Conservation (phyloP, 1,140 invertebrate genomes). For the Trachelipus rathkii region DNA sequence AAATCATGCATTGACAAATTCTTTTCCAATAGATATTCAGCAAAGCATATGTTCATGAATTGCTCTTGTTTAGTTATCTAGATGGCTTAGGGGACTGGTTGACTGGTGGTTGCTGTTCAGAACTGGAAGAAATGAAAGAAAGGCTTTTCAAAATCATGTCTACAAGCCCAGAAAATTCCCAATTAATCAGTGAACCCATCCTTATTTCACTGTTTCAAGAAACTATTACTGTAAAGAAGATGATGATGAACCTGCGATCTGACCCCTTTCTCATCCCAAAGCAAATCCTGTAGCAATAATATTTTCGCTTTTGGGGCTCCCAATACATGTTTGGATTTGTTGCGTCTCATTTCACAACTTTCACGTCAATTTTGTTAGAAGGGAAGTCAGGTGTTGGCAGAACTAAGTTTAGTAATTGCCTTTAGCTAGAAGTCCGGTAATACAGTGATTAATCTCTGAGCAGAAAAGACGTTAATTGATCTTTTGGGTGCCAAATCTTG, state of each 20-base stretch:
- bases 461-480: slow-evolving; percentile 96
- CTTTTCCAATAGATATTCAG: slow-evolving; percentile 37
- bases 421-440: slow-evolving; percentile 75
- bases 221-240: slow-evolving; percentile 26
- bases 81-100: slow-evolving; percentile 70
- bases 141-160: slow-evolving; percentile 29
- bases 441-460: slow-evolving; percentile 93
- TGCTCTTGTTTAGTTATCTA: slow-evolving; percentile 83
- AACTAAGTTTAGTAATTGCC: slow-evolving; percentile 86
- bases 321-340: slow-evolving; percentile 75
- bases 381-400: slow-evolving; percentile 98
- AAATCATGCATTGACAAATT: slow-evolving; percentile 58
- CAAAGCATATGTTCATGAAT: slow-evolving; percentile 77
- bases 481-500: slow-evolving; percentile 95
- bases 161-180: slow-evolving; percentile 33
- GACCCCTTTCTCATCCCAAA: slow-evolving; percentile 65
- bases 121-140: slow-evolving; percentile 39
- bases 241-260: slow-evolving; percentile 61
- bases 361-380: slow-evolving; percentile 88
- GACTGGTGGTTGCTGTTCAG: slow-evolving; percentile 46
- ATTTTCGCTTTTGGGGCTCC: slow-evolving; percentile 72
- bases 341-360: slow-evolving; percentile 80
- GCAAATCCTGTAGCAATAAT: slow-evolving; percentile 28
- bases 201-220: background rate
- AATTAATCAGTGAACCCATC: background rate